phyloP scores from a whole-genome alignment of 2,113 vertebrate genomes.

The Dicerorhinus sumatrensis region DNA sequence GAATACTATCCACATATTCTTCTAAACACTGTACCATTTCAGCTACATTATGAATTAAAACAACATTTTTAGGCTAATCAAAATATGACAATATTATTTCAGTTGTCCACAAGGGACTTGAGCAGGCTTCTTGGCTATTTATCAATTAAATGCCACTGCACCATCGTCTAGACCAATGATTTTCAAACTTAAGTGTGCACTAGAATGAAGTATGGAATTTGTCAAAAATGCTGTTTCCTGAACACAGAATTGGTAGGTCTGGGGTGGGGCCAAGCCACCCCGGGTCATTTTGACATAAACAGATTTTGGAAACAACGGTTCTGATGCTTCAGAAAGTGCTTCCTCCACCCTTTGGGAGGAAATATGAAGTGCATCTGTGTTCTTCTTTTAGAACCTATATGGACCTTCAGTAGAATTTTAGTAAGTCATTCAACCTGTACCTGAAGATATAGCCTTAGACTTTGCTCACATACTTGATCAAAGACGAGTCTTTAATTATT shows the following conservation, averaged over 20 bases:
- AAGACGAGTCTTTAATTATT: conserved; percentile 26
- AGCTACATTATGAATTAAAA: background rate
- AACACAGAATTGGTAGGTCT: background rate
- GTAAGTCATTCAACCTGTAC: background rate
- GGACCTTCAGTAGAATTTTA: background rate
- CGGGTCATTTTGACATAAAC: background rate
- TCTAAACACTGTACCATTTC: background rate
- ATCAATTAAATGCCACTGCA: background rate
- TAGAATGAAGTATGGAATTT: conserved; percentile 47
- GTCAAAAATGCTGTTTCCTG: background rate
- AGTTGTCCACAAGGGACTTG: background rate
- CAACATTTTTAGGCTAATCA: background rate
- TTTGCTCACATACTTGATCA: background rate
- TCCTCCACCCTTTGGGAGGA: background rate
- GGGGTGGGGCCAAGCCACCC: background rate
- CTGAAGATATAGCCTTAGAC: background rate
- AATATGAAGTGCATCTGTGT: background rate
- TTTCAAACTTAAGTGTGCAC: background rate
- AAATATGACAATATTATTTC: conserved; percentile 18
- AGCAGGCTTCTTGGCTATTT: background rate
- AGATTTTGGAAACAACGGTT: background rate
- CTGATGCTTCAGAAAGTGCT: background rate
- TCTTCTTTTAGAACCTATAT: background rate
- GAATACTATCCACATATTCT: background rate
- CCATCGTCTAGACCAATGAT: background rate